Evolutionary conservation across 1,140 invertebrate species (phyloP).

Genomic region (Teleogryllus occipitalis): DNA sequence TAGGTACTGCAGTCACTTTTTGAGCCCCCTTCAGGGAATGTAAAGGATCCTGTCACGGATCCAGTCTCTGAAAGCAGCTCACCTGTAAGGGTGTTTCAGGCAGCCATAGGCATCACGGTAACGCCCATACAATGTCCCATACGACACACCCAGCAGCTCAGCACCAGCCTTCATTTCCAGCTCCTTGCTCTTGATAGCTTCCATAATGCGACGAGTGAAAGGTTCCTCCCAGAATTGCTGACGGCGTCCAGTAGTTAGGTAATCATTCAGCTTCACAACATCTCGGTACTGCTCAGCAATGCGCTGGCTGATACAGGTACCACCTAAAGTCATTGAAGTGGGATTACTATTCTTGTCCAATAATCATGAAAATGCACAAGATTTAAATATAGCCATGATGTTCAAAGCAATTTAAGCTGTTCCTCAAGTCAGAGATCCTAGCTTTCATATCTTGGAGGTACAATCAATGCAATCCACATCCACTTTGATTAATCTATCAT

Average conservation of each 20-base stretch:
- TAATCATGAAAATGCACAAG: no score
- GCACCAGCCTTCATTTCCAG: conserved; percentile 90
- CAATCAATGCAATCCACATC: no score
- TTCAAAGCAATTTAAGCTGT: no score
- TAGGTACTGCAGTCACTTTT: not conserved
- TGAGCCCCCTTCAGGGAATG: not conserved
- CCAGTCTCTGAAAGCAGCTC: conserved; percentile 23
- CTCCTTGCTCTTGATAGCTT: conserved; percentile 80
- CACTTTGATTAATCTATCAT: no score
- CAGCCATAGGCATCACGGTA: conserved; percentile 83
- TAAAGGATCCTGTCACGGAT: not conserved
- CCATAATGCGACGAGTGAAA: conserved; percentile 72
- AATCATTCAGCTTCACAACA: conserved; percentile 81
- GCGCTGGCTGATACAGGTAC: conserved; percentile 25
- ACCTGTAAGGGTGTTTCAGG: conserved; percentile 70
- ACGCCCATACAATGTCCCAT: conserved; percentile 78
- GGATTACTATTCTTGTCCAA: no score
- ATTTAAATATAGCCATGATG: no score
- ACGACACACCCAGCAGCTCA: conserved; percentile 76
- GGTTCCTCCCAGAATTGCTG: conserved; percentile 89
- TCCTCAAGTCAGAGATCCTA: no score
- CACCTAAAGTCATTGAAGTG: not conserved
- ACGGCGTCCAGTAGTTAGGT: conserved; percentile 70
- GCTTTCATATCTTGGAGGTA: no score
- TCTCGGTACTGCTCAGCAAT: conserved; percentile 51